Conservation (phyloP, 2,797 vertebrate species). For the Percopsis omiscomaycus region DNA sequence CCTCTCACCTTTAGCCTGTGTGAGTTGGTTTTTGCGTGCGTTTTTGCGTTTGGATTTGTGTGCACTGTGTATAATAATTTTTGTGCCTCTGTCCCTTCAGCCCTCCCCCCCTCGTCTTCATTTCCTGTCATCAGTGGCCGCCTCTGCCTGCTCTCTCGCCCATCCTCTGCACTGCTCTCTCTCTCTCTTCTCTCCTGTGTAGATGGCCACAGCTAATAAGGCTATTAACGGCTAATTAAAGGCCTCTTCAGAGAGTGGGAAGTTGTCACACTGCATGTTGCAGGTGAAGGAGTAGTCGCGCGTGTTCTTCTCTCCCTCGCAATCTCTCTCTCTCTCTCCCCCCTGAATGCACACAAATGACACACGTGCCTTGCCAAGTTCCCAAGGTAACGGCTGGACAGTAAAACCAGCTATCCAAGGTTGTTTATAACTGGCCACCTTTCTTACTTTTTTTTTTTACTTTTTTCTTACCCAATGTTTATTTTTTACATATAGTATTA, state of each 20-base stretch:
- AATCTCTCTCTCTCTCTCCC: slow-evolving; percentile 21
- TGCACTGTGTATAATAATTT: not conserved
- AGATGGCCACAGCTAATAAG: slow-evolving; percentile 76
- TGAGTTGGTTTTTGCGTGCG: not conserved
- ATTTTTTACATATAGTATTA: too few species aligned
- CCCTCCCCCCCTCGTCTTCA: slow-evolving; percentile 36
- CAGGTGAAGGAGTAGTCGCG: slow-evolving; percentile 35
- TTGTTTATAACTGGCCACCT: too few species aligned
- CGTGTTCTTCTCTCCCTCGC: slow-evolving; percentile 49
- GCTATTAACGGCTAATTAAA: slow-evolving; percentile 80
- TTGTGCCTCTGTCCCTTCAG: slow-evolving; percentile 4
- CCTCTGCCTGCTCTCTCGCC: slow-evolving; percentile 30
- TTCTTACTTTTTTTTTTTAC: too few species aligned
- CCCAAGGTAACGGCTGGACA: too few species aligned
- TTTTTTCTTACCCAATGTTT: too few species aligned
- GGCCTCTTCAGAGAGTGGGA: slow-evolving; percentile 67
- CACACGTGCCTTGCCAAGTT: not conserved
- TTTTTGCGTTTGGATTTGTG: not conserved
- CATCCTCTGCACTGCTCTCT: slow-evolving; percentile 50
- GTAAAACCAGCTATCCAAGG: too few species aligned
- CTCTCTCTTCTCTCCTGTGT: slow-evolving; percentile 50
- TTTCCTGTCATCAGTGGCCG: slow-evolving; percentile 26
- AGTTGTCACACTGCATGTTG: slow-evolving; percentile 61
- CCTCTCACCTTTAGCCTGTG: slow-evolving; percentile 6
- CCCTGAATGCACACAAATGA: slow-evolving; percentile 2